Percentiles rank a stretch among this genome's conserved stretches.
Conservation (phyloP, 1,140 invertebrate species). For the Leptonema lineaticorne region DNA sequence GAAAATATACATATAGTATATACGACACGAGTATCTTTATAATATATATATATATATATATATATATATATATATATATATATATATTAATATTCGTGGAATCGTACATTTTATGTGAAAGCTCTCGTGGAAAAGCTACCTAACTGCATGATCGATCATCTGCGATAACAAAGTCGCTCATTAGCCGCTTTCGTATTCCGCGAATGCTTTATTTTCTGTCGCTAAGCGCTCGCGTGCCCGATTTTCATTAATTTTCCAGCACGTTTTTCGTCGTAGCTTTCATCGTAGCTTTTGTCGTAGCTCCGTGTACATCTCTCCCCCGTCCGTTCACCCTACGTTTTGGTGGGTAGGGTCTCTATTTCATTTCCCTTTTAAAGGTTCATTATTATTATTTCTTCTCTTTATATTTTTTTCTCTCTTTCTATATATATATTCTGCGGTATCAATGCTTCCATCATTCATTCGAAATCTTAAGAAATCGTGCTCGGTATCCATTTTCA, state of each 20-base stretch:
- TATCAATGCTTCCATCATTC: too few species aligned
- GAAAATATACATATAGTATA: too few species aligned
- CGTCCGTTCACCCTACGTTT: background rate
- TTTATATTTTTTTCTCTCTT: too few species aligned
- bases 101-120: background rate
- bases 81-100: too few species aligned
- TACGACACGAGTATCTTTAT: too few species aligned
- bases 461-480: conserved; percentile 10
- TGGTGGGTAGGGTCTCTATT: too few species aligned
- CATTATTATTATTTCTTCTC: too few species aligned
- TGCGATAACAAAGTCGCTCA: conserved; percentile 20
- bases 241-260: conserved; percentile 20
- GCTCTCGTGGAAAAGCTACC: conserved; percentile 2
- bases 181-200: conserved; percentile 3
- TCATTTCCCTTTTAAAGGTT: too few species aligned
- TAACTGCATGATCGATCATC: conserved; percentile 13
- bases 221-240: background rate
- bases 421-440: too few species aligned
- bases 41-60: background rate
- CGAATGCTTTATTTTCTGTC: conserved; percentile 18
- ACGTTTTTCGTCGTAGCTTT: background rate
- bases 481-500: background rate
- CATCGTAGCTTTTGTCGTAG: background rate
- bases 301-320: background rate
- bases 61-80: too few species aligned